Percentiles rank a stretch among this genome's conserved stretches.
Conservation (phyloP, 2,113 vertebrate species). For the Taurulus bubalis region DNA sequence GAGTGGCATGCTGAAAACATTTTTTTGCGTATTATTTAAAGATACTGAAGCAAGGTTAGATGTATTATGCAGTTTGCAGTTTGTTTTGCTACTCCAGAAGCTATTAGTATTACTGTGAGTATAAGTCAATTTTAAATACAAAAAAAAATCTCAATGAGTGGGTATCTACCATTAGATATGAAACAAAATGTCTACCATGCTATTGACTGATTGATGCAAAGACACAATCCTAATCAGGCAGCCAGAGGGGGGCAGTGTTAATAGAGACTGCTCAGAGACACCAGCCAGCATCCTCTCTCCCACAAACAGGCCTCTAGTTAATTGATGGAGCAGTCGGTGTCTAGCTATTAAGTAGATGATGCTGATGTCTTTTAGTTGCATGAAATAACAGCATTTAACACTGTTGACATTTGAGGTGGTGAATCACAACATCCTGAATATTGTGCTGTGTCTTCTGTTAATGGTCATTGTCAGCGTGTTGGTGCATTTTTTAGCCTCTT, state of each 20-base stretch:
- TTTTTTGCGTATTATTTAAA: not conserved
- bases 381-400: not conserved
- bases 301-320: not conserved
- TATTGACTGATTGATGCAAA: conserved; percentile 8
- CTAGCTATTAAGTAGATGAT: not conserved
- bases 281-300: conserved; percentile 24
- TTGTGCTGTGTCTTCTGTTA: not conserved
- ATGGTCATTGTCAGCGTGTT: not conserved
- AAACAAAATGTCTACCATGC: not conserved
- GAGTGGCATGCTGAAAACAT: conserved; percentile 30
- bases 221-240: conserved; percentile 13
- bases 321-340: not conserved
- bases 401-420: not conserved
- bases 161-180: not conserved
- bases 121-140: not conserved
- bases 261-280: conserved; percentile 37
- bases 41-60: not conserved
- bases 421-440: not conserved
- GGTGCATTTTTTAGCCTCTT: conserved; percentile 9
- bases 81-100: not conserved
- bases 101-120: not conserved
- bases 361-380: conserved; percentile 4
- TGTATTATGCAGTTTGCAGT: not conserved
- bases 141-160: too few species aligned
- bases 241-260: conserved; percentile 75